A percentile compares a stretch with the other conserved stretches of the same genome.
phyloP scores from a whole-genome alignment of 2,113 vertebrate species.

The Scomber japonicus region DNA sequence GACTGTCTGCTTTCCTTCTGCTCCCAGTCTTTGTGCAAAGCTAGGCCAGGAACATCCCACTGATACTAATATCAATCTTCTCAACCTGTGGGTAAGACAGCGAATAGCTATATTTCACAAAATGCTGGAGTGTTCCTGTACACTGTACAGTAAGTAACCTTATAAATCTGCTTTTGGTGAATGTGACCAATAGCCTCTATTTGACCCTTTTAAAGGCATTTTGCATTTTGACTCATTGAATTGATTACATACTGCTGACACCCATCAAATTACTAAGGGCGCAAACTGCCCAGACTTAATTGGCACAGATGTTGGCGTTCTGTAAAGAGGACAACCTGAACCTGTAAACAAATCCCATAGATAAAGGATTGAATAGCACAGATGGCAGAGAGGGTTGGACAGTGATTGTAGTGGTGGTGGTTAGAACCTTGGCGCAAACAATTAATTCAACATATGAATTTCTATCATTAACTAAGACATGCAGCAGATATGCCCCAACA shows the following conservation, averaged over 20 bases:
- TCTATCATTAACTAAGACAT: too few relatives aligned
- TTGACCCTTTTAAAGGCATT: neutral
- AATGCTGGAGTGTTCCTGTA: conserved; percentile 5
- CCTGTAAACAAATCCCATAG: conserved; percentile 28
- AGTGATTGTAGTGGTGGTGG: too few relatives aligned
- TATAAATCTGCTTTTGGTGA: conserved; percentile 2
- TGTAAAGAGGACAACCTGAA: conserved; percentile 27
- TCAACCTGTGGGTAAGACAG: conserved; percentile 18
- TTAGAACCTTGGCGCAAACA: neutral
- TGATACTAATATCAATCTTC: conserved; percentile 7
- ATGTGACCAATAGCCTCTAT: conserved; percentile 28
- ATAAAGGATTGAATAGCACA: conserved; percentile 1
- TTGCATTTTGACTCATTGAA: conserved; percentile 16
- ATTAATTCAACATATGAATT: too few relatives aligned
- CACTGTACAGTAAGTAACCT: too few relatives aligned
- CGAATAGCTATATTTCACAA: conserved; percentile 18
- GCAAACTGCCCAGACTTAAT: conserved; percentile 15
- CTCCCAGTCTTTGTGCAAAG: neutral
- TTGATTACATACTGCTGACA: neutral
- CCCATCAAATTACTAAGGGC: conserved; percentile 6
- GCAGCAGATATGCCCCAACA: too few relatives aligned
- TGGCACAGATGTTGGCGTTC: conserved; percentile 30
- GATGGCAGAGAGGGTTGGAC: neutral
- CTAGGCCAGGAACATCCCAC: neutral
- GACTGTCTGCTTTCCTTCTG: neutral